Evolutionary conservation across 2,888 invertebrate species (phyloP), one percentile per base, ranked within the genome.

Genomic region (Dromius quadrimaculatus): DNA sequence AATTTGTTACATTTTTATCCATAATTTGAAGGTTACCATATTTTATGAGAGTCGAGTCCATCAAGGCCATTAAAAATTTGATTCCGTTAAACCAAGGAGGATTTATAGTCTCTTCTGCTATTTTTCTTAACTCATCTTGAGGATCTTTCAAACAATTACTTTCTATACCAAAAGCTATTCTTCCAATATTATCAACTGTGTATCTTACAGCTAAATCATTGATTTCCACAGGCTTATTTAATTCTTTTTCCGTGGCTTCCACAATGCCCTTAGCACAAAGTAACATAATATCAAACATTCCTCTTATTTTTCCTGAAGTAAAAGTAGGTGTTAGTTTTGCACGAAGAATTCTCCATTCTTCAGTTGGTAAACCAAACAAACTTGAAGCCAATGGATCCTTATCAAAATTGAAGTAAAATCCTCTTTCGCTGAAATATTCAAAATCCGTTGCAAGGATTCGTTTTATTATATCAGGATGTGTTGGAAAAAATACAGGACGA

Each of bases 361-460:
- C 41, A 11, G 47, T 36, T 11, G 50, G 36, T 38, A 70, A 50
- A 50, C 8, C 23, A 17, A 70, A 70, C 13, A 78, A 63, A 68
- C 80, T 76, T 2, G 71, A 77, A 36, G 73, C 72, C 6, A 82
- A 47, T 2, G 80, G 79, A 71, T 81, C 80, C 4, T 59, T 71
- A 41, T 77, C 72, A 69, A 78, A 78, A 45, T 80, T 77, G 6
- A 74, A 71, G 22, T 77, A 77, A 9, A 76, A 66, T 5, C 80
- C 80, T 19, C 78, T 76, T 70, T 81, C 76, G 6, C 75, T 75
- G 69, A 82, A 82, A 72, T 79, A 74, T 2, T 73, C 69, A 71
- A 82, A 83, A 73, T 82, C 81, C 28, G 76, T 78, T 4, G 77
- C 75, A 43, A 82, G 47, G n/a, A 82, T 77, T n/a, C 75, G 54